Base-by-base conservation (phyloP, 2,888 invertebrate species). In the Steinernema hermaphroditum region DNA sequence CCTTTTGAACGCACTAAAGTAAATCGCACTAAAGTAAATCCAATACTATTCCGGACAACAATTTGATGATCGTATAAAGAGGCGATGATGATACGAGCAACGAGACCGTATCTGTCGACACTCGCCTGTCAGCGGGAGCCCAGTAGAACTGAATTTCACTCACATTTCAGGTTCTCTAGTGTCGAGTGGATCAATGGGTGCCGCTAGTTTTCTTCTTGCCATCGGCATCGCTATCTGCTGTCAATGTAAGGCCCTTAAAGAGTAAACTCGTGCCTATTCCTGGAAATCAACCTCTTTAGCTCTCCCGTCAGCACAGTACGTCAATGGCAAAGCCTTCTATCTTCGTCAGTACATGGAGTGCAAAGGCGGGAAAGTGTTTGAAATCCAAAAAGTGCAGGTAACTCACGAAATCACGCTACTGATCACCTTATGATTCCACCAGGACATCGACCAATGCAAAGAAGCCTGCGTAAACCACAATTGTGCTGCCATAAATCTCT, bases 381-480 rank as follows among this genome's bases (percentile, higher is more conserved):
- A 83, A 69, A 82, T 83, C 27, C 78, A 80, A 37, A 80, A 81
- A 72, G 81, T 83, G 1, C 81, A 81, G 77, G 82, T 80, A 49
- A 34, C 72, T 27, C 14, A 14, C 16, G 68, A 37, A 24, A n/a
- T 29, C 4, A n/a, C 14, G 44, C 41, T 44, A 32, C 34, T 8
- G 4, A 22, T 37, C 24, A 32, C 73, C 34, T 41, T 16, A 12
- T 57, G n/a, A n/a, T n/a, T n/a, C n/a, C n/a, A n/a, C n/a, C n/a
- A 84, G 82, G 85, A 85, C 72, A 83, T 85, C 69, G 85, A 85
- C 68, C 83, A 85, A 69, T 85, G 85, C 77, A 84, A 85, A 72
- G 81, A 83, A 69, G 84, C 85, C 0, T 85, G 85, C 62, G 77
- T 83, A 16, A 82, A 83, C 68, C 81, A 83, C 69, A 81, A 85